Conservation (phyloP, 2,113 vertebrate genomes). For the Prunella fulvescens region DNA sequence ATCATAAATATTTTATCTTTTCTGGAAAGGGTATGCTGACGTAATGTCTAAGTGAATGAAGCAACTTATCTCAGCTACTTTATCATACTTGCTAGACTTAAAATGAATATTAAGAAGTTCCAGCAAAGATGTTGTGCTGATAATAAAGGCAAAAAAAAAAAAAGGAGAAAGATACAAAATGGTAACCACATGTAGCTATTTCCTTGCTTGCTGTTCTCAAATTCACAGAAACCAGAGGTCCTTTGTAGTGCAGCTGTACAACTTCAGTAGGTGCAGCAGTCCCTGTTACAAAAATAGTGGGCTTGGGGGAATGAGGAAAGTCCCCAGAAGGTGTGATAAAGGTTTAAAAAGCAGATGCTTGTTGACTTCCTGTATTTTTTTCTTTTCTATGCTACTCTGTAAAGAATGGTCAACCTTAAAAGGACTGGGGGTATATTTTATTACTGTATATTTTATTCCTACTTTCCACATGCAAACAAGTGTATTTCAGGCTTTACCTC, state of each 20-base stretch:
- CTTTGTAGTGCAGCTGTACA: not conserved
- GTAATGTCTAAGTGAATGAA: not conserved
- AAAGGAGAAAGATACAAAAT: not conserved
- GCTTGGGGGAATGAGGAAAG: not conserved
- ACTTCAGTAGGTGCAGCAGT: not conserved
- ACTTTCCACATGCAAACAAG: not conserved
- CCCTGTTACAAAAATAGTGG: not conserved
- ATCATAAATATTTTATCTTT: slow-evolving; percentile 51
- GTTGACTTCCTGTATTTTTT: not conserved
- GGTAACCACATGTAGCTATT: not conserved
- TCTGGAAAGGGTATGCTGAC: not conserved
- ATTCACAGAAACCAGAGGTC: not conserved
- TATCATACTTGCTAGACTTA: not conserved
- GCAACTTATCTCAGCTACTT: not conserved
- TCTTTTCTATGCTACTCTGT: not conserved
- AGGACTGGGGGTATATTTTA: not conserved
- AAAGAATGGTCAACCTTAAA: not conserved
- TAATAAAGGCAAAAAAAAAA: not conserved
- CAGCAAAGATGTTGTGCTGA: not conserved
- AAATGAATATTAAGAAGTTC: not conserved
- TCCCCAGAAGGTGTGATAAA: not conserved
- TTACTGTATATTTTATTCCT: not conserved
- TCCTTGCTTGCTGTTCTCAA: not conserved
- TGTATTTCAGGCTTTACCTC: not conserved
- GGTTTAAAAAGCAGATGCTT: not conserved